These are phyloP conservation scores for Corydoras sp. DNA, from an alignment of 2,113 vertebrate species.

Conservation along the genomic window DNA sequence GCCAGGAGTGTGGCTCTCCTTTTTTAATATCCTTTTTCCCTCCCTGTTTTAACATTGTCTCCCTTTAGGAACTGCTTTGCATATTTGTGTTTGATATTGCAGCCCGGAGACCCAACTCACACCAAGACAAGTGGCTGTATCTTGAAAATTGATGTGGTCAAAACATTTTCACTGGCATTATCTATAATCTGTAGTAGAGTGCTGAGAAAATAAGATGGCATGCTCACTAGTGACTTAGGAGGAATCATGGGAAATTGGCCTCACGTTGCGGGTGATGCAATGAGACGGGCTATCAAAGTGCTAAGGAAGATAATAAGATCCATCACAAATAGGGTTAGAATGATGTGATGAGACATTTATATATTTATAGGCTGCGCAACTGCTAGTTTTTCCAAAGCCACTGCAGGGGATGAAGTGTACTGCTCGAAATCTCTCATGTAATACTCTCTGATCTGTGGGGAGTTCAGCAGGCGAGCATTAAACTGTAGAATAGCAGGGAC, in stretches of 20 bases:
- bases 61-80: background rate
- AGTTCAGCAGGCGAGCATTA: slow-evolving; percentile 41
- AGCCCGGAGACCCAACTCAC: background rate
- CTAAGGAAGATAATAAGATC: slow-evolving; percentile 22
- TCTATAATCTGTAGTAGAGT: background rate
- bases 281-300: slow-evolving; percentile 7
- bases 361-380: background rate
- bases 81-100: background rate
- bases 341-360: slow-evolving; percentile 24
- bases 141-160: background rate
- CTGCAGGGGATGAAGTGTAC: slow-evolving; percentile 22
- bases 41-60: slow-evolving; percentile 3
- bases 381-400: slow-evolving; percentile 27
- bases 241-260: slow-evolving; percentile 9
- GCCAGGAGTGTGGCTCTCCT: background rate
- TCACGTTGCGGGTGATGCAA: slow-evolving; percentile 6
- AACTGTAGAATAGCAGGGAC: slow-evolving; percentile 20
- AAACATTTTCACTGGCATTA: background rate
- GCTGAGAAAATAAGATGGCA: background rate
- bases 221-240: background rate
- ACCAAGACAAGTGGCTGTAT: background rate
- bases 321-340: slow-evolving; percentile 18
- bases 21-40: background rate
- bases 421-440: slow-evolving; percentile 31
- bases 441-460: slow-evolving; percentile 29